These are phyloP conservation scores for Falco cherrug DNA, from an alignment of 2,797 vertebrate species.

Conservation along the genomic window DNA sequence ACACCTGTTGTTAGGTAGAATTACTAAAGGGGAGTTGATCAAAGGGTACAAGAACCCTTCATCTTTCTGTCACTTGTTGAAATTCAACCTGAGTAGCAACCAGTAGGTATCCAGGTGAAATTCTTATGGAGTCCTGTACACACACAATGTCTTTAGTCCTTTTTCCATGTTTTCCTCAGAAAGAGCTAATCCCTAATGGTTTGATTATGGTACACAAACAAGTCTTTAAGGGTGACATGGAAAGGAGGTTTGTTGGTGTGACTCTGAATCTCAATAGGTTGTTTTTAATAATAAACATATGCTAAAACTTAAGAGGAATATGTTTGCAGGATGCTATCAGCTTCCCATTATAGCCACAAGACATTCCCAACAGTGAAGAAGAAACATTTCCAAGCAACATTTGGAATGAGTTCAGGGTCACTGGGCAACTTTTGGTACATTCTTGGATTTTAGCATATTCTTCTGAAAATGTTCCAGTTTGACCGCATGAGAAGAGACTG, in stretches of 20 bases:
- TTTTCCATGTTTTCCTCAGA: neutral
- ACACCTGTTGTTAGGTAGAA: rapidly evolving
- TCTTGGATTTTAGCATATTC: neutral
- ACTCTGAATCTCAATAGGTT: neutral
- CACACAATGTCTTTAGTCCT: neutral
- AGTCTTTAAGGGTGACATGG: neutral
- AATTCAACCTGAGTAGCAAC: neutral
- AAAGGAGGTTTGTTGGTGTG: neutral
- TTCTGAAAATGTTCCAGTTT: neutral
- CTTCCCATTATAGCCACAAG: neutral
- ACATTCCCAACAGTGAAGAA: neutral
- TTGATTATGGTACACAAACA: neutral
- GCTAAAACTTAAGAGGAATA: neutral
- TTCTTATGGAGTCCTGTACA: neutral
- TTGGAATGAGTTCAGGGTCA: neutral
- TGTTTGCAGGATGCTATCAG: neutral
- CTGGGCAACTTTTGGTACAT: neutral
- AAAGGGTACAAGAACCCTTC: neutral
- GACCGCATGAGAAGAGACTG: neutral
- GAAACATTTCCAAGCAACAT: neutral
- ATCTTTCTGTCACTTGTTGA: neutral
- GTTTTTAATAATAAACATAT: neutral
- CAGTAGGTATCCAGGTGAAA: neutral
- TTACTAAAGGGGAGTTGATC: neutral
- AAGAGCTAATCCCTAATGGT: neutral